Base-by-base conservation (phyloP, 2,797 vertebrate genomes). In the Gymnothorax javanicus region DNA sequence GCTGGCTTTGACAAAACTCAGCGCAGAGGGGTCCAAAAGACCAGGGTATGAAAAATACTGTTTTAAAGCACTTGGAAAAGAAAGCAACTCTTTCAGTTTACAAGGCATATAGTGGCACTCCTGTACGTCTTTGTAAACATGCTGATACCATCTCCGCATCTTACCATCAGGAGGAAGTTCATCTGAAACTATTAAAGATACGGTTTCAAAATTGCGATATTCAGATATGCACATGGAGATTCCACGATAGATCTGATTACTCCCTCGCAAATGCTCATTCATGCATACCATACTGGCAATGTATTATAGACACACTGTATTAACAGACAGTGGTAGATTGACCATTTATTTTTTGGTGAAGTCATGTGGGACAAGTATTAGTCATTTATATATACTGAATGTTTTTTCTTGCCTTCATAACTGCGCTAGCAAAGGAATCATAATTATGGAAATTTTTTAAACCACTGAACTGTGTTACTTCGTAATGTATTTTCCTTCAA, bases 211-310 rank as follows among this genome's bases (percentile, higher is more conserved):
- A 79, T 54, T 20, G 56, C 0, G 0, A 54, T n/a, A 7, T 79
- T 17, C 15, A 54, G 17, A 52, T 2, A n/a, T 23, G 50, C 6
- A 20, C 50, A 79, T 79, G 17, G 43, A 54, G 50, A 54, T 54
- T 8, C 50, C n/a, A 13, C 3, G 7, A 50, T 56, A 79, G 52
- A 54, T 54, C 17, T 54, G 17, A 17, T 23, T 17, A 79, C 9
- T 56, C 87, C 86, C 83, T 83, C 85, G 83, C 71, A 86, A 12
- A 33, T 85, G 86, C 84, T 67, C n/a, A 84, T n/a, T 33, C 71
- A 69, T 20, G 27, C 58, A 75, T 59, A 71, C 43, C 15, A 52
- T 83, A 83, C 87, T 86, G 59, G 83, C 58, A n/a, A n/a, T 83
- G n/a, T 54, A 50, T 84, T 43, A 83, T 58, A 87, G 59, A 84